Base-by-base conservation (phyloP, 2,113 vertebrate genomes). In the Phainopepla nitens region DNA sequence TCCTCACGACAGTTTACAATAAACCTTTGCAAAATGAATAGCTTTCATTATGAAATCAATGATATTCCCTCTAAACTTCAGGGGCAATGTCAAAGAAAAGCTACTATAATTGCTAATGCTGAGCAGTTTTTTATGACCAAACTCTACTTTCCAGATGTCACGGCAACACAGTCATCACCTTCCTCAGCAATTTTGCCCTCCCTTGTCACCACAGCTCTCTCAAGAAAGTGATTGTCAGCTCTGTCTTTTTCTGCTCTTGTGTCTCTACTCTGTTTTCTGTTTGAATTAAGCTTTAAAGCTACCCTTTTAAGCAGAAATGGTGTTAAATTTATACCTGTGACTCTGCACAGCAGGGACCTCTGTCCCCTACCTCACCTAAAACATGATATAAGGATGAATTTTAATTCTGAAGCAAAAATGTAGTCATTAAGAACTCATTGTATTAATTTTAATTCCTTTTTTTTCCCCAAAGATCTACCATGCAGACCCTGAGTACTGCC, bases 11-110 rank as follows among this genome's bases (percentile, higher is more conserved):
- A 41, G 47, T 78, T 92, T 61, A 76, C 47, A 90, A 88, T 73
- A 81, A 97, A 79, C 90, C 77, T 90, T 78, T 89, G 80, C 92
- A 94, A 95, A 96, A 94, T 82, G 47, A 95, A 95, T 88, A 83
- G 92, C 71, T 82, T 94, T 89, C 69, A 91, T 97, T 95, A 96
- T 92, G 93, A 94, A 94, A 96, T 96, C 88, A 81, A 49, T 94
- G 65, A 86, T 90, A 81, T 86, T 96, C 79, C 60, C 85, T 86
- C 64, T 78, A 81, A 96, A 96, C 72, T 88, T 93, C 93, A 89
- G 88, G 58, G 76, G 64, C 88, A 90, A 89, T 89, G 95, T 78
- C 92, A 96, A 80, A 94, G 82, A 94, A 94, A 94, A 87, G 73
- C 62, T 93, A 33, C 91, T 92, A 41, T 83, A 94, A 92, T 93